phyloP scores from a whole-genome alignment of 2,888 invertebrate genomes.

The Polyommatus iphigenia region DNA sequence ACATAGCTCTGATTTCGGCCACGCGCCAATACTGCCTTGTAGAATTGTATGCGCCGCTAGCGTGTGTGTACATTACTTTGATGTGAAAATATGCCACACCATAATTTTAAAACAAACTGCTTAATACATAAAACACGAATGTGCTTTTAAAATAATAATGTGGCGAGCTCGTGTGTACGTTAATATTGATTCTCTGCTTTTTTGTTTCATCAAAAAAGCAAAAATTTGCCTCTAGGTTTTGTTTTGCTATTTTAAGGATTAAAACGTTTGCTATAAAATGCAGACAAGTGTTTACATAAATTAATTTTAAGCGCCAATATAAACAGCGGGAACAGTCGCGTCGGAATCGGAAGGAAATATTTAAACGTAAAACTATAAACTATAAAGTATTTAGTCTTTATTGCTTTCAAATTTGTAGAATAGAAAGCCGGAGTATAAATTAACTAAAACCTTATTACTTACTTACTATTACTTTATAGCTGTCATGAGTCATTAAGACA shows the following conservation, averaged over 20 bases:
- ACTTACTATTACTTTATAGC: no score
- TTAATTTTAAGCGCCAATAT: neutral
- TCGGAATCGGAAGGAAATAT: neutral
- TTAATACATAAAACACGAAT: slow-evolving; percentile 22
- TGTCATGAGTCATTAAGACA: neutral
- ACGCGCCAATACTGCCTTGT: neutral
- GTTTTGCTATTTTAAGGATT: neutral
- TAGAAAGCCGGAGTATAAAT: neutral
- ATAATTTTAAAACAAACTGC: slow-evolving; percentile 18
- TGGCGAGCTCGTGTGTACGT: slow-evolving; percentile 32
- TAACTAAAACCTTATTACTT: no score
- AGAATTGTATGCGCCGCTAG: neutral
- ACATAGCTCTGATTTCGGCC: no score
- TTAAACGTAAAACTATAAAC: neutral
- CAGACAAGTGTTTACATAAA: neutral
- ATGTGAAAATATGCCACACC: slow-evolving; percentile 3
- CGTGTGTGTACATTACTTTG: neutral
- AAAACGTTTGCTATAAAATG: neutral
- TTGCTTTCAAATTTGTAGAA: neutral
- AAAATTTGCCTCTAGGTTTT: neutral
- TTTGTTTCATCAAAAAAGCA: neutral
- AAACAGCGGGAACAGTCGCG: neutral
- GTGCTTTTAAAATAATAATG: slow-evolving; percentile 31
- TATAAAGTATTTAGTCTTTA: no score
- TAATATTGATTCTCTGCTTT: neutral